A percentile compares a stretch with the other conserved stretches of the same genome.
Evolutionary conservation across 2,888 invertebrate genomes (phyloP).

Genomic region (Synergus japonicus): DNA sequence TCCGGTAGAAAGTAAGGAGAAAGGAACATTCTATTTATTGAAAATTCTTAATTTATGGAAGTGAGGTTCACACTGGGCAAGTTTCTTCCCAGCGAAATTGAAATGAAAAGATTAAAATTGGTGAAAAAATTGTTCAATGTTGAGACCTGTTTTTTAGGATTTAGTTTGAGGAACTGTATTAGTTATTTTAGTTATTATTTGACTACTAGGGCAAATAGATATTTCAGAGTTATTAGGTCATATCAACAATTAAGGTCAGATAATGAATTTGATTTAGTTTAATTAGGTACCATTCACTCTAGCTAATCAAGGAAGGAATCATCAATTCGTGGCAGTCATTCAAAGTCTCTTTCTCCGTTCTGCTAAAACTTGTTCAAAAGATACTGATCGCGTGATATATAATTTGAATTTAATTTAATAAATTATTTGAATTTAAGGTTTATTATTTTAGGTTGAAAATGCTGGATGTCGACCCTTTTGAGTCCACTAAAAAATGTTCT

Average conservation of each 20-base stretch:
- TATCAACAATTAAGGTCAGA: not conserved
- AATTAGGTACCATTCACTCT: not conserved
- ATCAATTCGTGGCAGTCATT: not conserved
- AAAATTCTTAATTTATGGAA: conserved; percentile 29
- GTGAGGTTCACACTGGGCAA: conserved; percentile 20
- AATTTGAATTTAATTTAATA: not conserved
- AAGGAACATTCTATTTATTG: conserved; percentile 35
- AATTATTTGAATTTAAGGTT: not conserved
- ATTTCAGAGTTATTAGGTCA: not conserved
- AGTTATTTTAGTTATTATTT: too few species aligned
- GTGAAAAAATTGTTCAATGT: not conserved
- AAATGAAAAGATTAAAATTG: not conserved
- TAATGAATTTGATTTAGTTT: not conserved
- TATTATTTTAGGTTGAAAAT: not conserved
- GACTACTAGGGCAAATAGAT: too few species aligned
- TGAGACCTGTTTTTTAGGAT: not conserved
- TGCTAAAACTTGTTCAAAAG: not conserved
- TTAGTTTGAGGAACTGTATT: not conserved
- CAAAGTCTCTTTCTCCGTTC: not conserved
- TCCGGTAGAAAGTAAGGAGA: conserved; percentile 38
- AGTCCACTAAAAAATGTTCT: not conserved
- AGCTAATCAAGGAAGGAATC: not conserved
- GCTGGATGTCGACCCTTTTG: not conserved
- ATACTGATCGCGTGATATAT: not conserved
- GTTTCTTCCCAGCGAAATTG: conserved; percentile 24